phyloP scores from a whole-genome alignment of 2,797 vertebrate genomes.

The Iguana delicatissima region DNA sequence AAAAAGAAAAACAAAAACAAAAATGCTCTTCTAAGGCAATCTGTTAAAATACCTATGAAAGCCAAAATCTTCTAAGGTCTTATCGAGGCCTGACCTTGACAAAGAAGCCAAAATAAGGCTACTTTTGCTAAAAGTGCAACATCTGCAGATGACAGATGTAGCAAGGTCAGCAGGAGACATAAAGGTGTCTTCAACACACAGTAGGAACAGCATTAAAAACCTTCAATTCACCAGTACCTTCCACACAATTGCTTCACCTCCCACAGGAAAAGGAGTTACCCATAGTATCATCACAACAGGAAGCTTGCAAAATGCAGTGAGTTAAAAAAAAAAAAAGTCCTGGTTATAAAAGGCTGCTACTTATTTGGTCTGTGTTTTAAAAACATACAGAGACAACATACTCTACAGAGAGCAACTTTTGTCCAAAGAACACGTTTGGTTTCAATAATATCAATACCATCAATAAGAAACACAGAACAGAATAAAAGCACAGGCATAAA shows the following conservation, averaged over 20 bases:
- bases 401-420: neutral
- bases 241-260: slow-evolving; percentile 58
- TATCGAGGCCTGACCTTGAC: neutral
- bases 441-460: no score
- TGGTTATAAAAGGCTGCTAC: slow-evolving; percentile 50
- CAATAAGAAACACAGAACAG: neutral
- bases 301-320: neutral
- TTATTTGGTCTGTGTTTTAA: neutral
- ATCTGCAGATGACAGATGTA: neutral
- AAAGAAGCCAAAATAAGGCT: neutral
- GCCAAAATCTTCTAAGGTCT: neutral
- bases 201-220: slow-evolving; percentile 37
- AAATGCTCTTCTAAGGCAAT: neutral
- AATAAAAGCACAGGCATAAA: neutral
- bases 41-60: accelerated
- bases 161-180: slow-evolving; percentile 44
- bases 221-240: slow-evolving; percentile 38
- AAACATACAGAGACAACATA: neutral
- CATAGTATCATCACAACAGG: slow-evolving; percentile 25
- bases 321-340: slow-evolving; percentile 12
- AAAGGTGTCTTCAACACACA: slow-evolving; percentile 34
- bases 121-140: neutral
- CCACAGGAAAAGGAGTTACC: slow-evolving; percentile 60
- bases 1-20: neutral
- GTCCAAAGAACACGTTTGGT: neutral